phyloP scores from a whole-genome alignment of 2,888 invertebrate genomes.

The Pantelozetes paolii region DNA sequence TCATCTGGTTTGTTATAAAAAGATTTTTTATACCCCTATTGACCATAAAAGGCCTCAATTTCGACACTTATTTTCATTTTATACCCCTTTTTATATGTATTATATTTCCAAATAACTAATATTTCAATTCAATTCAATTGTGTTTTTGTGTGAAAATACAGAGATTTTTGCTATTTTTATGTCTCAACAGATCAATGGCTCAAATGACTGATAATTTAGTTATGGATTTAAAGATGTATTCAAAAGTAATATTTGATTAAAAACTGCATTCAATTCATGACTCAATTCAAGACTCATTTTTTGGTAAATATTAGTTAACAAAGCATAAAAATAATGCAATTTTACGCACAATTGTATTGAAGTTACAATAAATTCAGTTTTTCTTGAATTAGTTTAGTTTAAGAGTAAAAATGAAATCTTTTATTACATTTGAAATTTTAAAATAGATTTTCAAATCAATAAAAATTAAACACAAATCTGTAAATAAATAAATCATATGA shows the following conservation, averaged over 20 bases:
- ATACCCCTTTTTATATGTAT: background rate
- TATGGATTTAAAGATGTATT: slow-evolving; percentile 1
- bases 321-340: background rate
- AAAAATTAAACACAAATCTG: too few species aligned
- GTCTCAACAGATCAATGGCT: background rate
- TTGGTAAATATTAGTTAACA: background rate
- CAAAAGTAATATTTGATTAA: background rate
- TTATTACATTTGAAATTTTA: too few species aligned
- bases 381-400: background rate
- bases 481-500: too few species aligned
- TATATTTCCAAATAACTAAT: background rate
- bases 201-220: slow-evolving; percentile 18
- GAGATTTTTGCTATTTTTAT: background rate
- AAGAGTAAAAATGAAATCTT: too few species aligned
- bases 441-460: background rate
- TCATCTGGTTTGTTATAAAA: background rate
- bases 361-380: background rate
- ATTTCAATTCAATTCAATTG: slow-evolving; percentile 29
- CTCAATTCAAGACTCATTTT: background rate
- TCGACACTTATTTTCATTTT: slow-evolving; percentile 9
- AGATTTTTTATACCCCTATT: background rate
- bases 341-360: background rate
- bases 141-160: background rate
- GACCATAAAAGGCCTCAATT: slow-evolving; percentile 19
- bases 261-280: background rate